These are phyloP conservation scores for Drosophila watanabei DNA, from an alignment of 1,140 invertebrate species.

Conservation along the genomic window DNA sequence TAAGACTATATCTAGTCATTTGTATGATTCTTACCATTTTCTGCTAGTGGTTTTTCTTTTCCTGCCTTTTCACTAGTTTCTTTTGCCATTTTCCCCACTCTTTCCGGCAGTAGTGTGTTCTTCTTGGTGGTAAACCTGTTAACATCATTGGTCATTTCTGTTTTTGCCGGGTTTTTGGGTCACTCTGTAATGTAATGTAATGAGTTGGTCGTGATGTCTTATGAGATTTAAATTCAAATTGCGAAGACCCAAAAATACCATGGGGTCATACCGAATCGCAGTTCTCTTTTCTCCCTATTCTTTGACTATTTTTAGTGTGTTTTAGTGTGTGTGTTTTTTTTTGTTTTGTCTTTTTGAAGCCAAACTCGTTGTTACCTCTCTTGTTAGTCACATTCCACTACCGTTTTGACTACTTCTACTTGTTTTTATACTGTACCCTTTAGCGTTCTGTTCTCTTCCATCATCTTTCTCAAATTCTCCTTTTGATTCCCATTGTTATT, in stretches of 20 bases:
- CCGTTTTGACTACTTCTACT: conserved; percentile 15
- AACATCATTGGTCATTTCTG: conserved; percentile 36
- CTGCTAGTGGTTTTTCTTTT: not conserved
- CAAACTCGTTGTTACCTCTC: conserved; percentile 41
- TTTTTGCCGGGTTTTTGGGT: conserved; percentile 62
- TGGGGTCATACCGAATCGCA: conserved; percentile 31
- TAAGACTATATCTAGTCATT: not conserved
- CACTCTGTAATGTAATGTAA: conserved; percentile 59
- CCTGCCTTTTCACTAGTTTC: conserved; percentile 2
- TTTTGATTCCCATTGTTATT: conserved; percentile 35
- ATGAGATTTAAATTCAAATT: conserved; percentile 71
- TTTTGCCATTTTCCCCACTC: conserved; percentile 32
- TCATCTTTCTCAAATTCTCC: conserved; percentile 6
- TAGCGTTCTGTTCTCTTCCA: conserved; percentile 9
- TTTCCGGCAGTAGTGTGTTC: conserved; percentile 35
- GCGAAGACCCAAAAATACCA: conserved; percentile 56
- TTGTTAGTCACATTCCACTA: conserved; percentile 25
- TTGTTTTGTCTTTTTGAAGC: conserved; percentile 23
- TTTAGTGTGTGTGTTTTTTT: too few relatives aligned
- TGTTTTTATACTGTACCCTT: conserved; percentile 12
- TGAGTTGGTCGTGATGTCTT: conserved; percentile 78
- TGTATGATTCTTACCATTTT: conserved; percentile 5
- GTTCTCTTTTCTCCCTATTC: conserved; percentile 10
- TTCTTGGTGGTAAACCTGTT: conserved; percentile 39
- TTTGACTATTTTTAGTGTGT: conserved; percentile 25